Evolutionary conservation across 2,888 invertebrate genomes (phyloP).

Genomic region (Limnephilus marmoratus): DNA sequence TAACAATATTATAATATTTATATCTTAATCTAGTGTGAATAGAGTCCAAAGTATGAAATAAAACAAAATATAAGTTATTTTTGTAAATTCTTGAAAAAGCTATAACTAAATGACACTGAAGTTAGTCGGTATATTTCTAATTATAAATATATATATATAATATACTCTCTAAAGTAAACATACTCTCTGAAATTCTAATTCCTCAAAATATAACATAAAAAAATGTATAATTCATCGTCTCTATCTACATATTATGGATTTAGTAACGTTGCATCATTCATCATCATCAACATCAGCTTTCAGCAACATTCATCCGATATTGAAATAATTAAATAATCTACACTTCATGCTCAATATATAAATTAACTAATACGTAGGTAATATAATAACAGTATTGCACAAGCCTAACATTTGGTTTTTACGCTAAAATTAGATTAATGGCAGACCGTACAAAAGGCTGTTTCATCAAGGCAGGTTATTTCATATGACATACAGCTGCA

Average conservation of each 20-base stretch:
- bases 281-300: background rate
- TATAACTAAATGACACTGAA: conserved; percentile 52
- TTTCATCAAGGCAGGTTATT: conserved; percentile 65
- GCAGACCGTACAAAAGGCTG: conserved; percentile 66
- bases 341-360: conserved; percentile 34
- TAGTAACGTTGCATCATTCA: conserved; percentile 36
- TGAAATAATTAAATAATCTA: conserved; percentile 46
- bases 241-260: conserved; percentile 40
- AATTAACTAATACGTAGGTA: conserved; percentile 53
- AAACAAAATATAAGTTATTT: conserved; percentile 26
- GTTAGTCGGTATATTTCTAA: conserved; percentile 47
- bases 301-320: background rate
- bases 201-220: conserved; percentile 49
- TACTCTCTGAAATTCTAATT: conserved; percentile 51
- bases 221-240: conserved; percentile 33
- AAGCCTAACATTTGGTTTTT: conserved; percentile 66
- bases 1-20: conserved; percentile 57
- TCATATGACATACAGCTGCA: conserved; percentile 59
- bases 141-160: conserved; percentile 47
- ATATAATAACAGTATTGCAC: conserved; percentile 65
- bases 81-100: conserved; percentile 42
- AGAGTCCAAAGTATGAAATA: conserved; percentile 30
- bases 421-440: conserved; percentile 64
- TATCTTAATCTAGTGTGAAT: conserved; percentile 43
- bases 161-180: conserved; percentile 47